Percentiles rank a stretch among this genome's conserved stretches.
phyloP scores from a whole-genome alignment of 1,140 invertebrate genomes.

The Bilobella aurantiaca region DNA sequence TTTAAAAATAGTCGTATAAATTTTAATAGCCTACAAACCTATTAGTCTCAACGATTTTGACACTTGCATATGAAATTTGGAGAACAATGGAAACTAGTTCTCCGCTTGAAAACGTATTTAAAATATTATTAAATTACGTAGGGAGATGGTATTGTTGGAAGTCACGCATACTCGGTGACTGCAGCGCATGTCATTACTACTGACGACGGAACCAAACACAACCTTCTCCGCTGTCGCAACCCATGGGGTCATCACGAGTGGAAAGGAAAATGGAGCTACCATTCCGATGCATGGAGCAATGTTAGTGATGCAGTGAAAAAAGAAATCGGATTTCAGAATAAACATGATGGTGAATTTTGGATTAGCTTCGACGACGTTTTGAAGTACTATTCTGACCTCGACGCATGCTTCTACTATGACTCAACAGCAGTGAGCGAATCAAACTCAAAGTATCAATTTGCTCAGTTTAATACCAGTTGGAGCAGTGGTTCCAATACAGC shows the following conservation, averaged over 20 bases:
- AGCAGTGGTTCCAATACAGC: background rate
- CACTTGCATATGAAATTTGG: no score
- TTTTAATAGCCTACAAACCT: no score
- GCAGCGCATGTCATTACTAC: background rate
- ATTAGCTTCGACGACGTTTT: constrained; percentile 89
- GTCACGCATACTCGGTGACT: background rate
- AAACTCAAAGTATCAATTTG: background rate
- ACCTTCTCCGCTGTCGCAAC: background rate
- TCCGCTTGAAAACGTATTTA: no score
- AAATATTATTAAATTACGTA: no score
- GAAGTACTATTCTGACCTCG: constrained; percentile 48
- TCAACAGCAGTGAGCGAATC: background rate
- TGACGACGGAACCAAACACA: background rate
- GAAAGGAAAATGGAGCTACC: background rate
- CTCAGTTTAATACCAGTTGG: background rate
- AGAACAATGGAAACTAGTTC: no score
- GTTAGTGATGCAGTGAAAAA: background rate
- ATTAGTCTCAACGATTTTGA: no score
- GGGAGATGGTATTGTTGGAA: background rate
- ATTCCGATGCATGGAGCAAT: background rate
- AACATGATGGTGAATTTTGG: constrained; percentile 66
- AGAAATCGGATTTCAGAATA: background rate
- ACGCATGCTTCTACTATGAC: background rate
- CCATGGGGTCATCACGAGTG: background rate
- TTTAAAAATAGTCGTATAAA: no score